Percentiles rank a stretch among this genome's conserved stretches.
phyloP scores from a whole-genome alignment of 2,797 vertebrate genomes.

The Cossypha polioptera region DNA sequence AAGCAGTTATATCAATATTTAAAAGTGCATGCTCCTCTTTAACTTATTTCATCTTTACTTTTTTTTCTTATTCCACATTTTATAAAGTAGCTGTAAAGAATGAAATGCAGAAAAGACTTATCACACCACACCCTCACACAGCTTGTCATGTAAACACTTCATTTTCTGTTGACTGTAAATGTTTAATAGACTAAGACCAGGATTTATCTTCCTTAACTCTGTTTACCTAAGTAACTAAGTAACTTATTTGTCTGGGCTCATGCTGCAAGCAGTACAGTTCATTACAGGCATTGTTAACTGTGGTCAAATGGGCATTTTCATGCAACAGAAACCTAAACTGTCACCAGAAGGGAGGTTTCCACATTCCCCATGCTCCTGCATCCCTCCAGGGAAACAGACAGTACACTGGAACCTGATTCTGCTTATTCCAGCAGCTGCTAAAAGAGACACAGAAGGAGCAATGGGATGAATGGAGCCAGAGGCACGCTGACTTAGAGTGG shows the following conservation, averaged over 20 bases:
- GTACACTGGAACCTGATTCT: not conserved
- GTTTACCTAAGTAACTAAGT: not conserved
- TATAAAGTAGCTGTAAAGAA: not conserved
- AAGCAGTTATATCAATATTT: not conserved
- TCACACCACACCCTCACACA: not conserved
- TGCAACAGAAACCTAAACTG: not conserved
- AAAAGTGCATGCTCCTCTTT: not conserved
- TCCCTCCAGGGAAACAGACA: not conserved
- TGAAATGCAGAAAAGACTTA: not conserved
- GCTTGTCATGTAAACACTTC: not conserved
- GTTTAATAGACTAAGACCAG: not conserved
- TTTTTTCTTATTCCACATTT: not conserved
- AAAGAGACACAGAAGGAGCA: not conserved
- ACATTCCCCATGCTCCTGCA: not conserved
- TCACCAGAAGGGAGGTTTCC: not conserved
- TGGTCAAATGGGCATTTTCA: not conserved
- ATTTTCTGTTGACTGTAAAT: not conserved
- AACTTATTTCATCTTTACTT: not conserved
- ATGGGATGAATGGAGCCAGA: not conserved
- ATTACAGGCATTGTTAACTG: not conserved
- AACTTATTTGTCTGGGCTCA: not conserved
- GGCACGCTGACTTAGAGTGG: not conserved
- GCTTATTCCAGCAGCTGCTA: not conserved
- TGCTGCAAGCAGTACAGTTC: not conserved
- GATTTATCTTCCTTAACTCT: not conserved